Base-by-base conservation (phyloP, 2,888 invertebrate species). In the Hypsopygia costalis region DNA sequence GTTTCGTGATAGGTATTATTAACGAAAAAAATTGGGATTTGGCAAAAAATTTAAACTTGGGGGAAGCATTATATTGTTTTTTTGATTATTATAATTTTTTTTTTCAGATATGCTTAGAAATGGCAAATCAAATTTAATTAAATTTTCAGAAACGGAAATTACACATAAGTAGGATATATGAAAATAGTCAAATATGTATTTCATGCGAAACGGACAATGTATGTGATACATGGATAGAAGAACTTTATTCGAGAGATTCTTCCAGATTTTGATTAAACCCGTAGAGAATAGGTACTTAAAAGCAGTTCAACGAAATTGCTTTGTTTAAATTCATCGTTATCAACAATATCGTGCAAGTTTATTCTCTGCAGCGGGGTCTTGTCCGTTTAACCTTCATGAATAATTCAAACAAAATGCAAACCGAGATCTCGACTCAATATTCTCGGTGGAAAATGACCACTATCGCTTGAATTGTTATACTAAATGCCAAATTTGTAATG, bases 321-420 rank as follows among this genome's bases (percentile, higher is more conserved):
- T 49, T 48, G 41, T 58, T 55, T 51, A 58, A 58, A 62, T 60
- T 57, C 55, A 57, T 60, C 56, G 62, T 60, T 64, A 64, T 63
- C 61, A 67, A 64, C 61, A 61, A 60, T 67, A 70, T 61, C 58
- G 48, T 56, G 56, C 56, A 56, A 62, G 62, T 55, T 32, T 31
- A 11, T 44, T 62, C 44, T 52, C 58, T 47, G 53, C 43, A 38
- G 58, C 52, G 56, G 49, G 61, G 58, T 65, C 62, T 63, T 64
- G 67, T 65, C 65, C 72, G 63, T 69, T 75, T 74, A 69, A 60
- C 61, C 61, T 66, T 67, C 55, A 69, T 77, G 73, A 71, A 75
- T 74, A 47, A 74, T 77, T 73, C 69, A 76, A 48, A 43, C 44
- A 54, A 49, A 55, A 49, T 62, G 60, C 63, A 63, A 59, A 64